phyloP scores from a whole-genome alignment of 2,888 invertebrate genomes.

The Cryptocephalus moraei region DNA sequence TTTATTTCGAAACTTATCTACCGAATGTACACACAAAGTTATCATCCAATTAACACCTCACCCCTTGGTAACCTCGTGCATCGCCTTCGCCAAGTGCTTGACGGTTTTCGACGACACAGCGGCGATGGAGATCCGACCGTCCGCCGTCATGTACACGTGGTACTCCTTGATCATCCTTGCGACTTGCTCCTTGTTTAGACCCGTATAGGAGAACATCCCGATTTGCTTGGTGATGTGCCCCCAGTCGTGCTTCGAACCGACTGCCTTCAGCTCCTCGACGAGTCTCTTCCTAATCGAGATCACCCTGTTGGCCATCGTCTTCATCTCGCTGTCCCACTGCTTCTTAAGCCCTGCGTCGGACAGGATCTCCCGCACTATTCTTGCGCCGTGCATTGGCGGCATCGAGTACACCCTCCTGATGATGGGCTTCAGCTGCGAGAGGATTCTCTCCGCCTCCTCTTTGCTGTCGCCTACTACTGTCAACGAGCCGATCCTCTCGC shows the following conservation, averaged over 20 bases:
- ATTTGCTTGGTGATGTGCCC: conserved; percentile 58
- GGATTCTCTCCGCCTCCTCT: conserved; percentile 47
- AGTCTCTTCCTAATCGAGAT: conserved; percentile 48
- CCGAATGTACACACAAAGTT: too few species aligned
- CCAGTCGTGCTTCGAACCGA: conserved; percentile 51
- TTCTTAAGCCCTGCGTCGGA: conserved; percentile 39
- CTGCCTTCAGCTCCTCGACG: conserved; percentile 43
- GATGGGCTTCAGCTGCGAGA: conserved; percentile 54
- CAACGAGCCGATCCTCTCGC: conserved; percentile 54
- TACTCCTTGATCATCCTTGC: conserved; percentile 46
- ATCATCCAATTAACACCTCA: conserved; percentile 28
- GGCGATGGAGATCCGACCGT: conserved; percentile 57
- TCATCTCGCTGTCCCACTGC: conserved; percentile 48
- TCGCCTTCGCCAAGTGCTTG: conserved; percentile 51
- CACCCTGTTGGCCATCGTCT: conserved; percentile 30
- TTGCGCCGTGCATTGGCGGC: conserved; percentile 54
- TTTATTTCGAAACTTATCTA: too few species aligned
- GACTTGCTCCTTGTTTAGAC: conserved; percentile 49
- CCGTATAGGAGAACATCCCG: conserved; percentile 64
- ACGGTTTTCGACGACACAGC: conserved; percentile 55
- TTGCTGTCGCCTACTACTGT: conserved; percentile 42
- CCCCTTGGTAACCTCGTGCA: conserved; percentile 56
- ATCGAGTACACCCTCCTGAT: conserved; percentile 57
- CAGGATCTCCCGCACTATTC: conserved; percentile 50
- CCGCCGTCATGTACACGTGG: conserved; percentile 53